phyloP scores from a whole-genome alignment of 2,888 invertebrate genomes.

The Acrobasis consociella region DNA sequence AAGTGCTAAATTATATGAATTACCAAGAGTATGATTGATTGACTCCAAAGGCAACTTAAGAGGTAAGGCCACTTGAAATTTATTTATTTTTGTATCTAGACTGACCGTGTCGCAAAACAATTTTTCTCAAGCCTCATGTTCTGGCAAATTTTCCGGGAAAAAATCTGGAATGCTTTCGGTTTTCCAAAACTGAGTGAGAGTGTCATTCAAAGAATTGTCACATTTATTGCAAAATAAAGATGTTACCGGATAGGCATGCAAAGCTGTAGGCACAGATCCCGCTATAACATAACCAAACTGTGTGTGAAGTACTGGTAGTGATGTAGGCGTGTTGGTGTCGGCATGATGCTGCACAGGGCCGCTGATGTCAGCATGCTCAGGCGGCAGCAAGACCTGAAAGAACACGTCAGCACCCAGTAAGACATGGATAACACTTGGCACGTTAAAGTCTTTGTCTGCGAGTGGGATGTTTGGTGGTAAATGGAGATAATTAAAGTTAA shows the following conservation, averaged over 20 bases:
- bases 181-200: constrained; percentile 17
- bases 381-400: constrained; percentile 19
- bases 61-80: constrained; percentile 22
- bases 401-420: constrained; percentile 27
- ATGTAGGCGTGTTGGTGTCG: too few species aligned
- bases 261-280: constrained; percentile 20
- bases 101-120: constrained; percentile 12
- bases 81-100: constrained; percentile 16
- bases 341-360: too few species aligned
- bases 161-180: constrained; percentile 24
- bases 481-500: constrained; percentile 7
- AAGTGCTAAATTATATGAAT: constrained; percentile 25
- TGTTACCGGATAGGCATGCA: constrained; percentile 12
- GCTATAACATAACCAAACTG: too few species aligned
- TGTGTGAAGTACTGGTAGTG: too few species aligned
- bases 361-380: background rate
- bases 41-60: constrained; percentile 18
- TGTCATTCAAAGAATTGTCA: constrained; percentile 9
- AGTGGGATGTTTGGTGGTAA: constrained; percentile 1
- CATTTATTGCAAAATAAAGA: constrained; percentile 6
- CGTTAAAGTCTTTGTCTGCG: constrained; percentile 13
- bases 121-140: constrained; percentile 24
- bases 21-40: constrained; percentile 22
- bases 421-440: constrained; percentile 20
- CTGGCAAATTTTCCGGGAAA: constrained; percentile 22